Conservation (phyloP, 64 coral and sea anemone species). For the Catalaphyllia jardinei region DNA sequence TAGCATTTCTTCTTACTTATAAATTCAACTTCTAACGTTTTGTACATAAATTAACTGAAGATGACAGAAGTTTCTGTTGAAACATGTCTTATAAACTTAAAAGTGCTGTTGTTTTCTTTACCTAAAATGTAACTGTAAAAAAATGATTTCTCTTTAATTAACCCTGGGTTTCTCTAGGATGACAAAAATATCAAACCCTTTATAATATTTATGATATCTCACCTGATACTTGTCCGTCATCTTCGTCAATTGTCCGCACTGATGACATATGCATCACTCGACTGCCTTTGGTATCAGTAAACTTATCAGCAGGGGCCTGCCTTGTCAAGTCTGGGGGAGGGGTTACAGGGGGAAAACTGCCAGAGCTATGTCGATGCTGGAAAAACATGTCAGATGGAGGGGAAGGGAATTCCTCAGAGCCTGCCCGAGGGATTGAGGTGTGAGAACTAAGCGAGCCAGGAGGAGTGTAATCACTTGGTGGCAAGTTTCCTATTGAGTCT, state of each 20-base stretch:
- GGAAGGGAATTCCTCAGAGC: slow-evolving; percentile 78
- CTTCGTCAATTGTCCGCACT: slow-evolving; percentile 60
- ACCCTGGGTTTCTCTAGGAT: background rate
- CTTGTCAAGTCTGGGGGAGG: slow-evolving; percentile 84
- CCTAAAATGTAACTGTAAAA: too few relatives aligned
- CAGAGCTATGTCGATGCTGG: slow-evolving; percentile 43
- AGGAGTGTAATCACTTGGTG: slow-evolving; percentile 83
- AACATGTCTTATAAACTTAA: too few relatives aligned
- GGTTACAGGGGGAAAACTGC: slow-evolving; percentile 65
- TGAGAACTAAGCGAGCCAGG: slow-evolving; percentile 57
- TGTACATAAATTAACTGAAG: too few relatives aligned
- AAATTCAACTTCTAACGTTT: too few relatives aligned
- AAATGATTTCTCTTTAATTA: too few relatives aligned
- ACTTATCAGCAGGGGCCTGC: background rate
- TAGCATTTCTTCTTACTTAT: too few relatives aligned
- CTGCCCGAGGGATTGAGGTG: slow-evolving; percentile 34
- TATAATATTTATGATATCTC: background rate
- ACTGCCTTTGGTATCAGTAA: slow-evolving; percentile 56
- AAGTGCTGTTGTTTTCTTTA: too few relatives aligned
- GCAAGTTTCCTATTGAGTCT: slow-evolving; percentile 50
- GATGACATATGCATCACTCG: slow-evolving; percentile 84
- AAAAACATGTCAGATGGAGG: slow-evolving; percentile 66
- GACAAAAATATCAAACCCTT: background rate
- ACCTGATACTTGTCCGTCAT: slow-evolving; percentile 22
- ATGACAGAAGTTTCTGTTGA: too few relatives aligned